Conservation (phyloP, 2,888 invertebrate genomes). For the Subacronicta megacephala region DNA sequence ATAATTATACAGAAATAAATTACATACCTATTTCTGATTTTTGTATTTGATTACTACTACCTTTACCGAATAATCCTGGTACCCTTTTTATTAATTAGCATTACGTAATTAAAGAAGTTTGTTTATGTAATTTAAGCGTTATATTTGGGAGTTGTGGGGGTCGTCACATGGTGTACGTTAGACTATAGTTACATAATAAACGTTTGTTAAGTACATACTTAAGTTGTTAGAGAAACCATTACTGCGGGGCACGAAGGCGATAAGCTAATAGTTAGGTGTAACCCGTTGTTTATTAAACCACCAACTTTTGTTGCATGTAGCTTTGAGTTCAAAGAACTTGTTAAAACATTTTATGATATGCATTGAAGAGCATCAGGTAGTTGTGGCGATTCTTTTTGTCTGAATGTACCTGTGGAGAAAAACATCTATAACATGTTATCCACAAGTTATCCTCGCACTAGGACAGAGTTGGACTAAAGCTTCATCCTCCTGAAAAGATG, state of each 20-base stretch:
- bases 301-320: constrained; percentile 8
- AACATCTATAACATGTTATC: background rate
- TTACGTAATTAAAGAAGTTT: constrained; percentile 9
- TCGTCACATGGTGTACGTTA: constrained; percentile 1
- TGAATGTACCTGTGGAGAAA: background rate
- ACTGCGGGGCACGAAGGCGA: constrained; percentile 24
- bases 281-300: constrained; percentile 32
- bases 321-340: constrained; percentile 9
- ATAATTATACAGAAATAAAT: background rate
- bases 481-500: background rate
- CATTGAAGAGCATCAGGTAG: background rate
- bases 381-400: background rate
- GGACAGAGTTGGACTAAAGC: background rate
- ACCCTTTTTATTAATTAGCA: constrained; percentile 7
- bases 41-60: background rate
- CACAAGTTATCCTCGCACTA: background rate
- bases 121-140: constrained; percentile 2
- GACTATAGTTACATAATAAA: background rate
- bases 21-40: background rate
- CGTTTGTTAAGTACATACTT: constrained; percentile 25
- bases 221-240: constrained; percentile 43
- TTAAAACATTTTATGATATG: constrained; percentile 4
- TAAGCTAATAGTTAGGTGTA: constrained; percentile 35
- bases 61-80: constrained; percentile 4
- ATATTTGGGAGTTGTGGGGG: background rate